Percentiles rank a stretch among this genome's conserved stretches.
Evolutionary conservation across 2,888 invertebrate species (phyloP).

Genomic region (Campaea margaritaria): DNA sequence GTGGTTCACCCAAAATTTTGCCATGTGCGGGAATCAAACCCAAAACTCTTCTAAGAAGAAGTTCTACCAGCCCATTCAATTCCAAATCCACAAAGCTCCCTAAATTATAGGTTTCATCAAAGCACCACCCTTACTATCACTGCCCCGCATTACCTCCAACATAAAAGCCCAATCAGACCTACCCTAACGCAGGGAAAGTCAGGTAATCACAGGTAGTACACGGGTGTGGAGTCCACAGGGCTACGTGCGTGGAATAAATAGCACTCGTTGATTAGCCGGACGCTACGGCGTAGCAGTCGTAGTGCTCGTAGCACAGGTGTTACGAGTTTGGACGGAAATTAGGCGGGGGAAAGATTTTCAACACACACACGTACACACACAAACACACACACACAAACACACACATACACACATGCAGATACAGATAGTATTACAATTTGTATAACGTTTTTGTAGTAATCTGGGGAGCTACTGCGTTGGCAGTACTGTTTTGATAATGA

Average conservation of each 20-base stretch:
- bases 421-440: not conserved
- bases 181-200: conserved; percentile 32
- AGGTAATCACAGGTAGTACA: conserved; percentile 32
- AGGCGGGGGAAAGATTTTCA: conserved; percentile 13
- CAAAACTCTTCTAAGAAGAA: no score
- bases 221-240: conserved; percentile 38
- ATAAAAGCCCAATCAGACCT: conserved; percentile 36
- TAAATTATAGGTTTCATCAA: conserved; percentile 30
- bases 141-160: conserved; percentile 14
- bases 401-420: conserved; percentile 6
- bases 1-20: no score
- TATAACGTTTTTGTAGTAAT: no score
- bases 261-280: conserved; percentile 58
- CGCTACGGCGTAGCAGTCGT: conserved; percentile 33
- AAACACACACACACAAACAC: conserved; percentile 7
- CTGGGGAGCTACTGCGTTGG: no score
- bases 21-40: not conserved
- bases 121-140: conserved; percentile 22
- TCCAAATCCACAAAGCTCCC: conserved; percentile 17
- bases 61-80: not conserved
- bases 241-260: conserved; percentile 61
- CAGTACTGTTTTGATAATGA: no score
- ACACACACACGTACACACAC: conserved; percentile 4
- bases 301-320: conserved; percentile 19
- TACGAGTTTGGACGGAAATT: conserved; percentile 34